Evolutionary conservation across 2,888 invertebrate genomes (phyloP).

Genomic region (Thereva unica): DNA sequence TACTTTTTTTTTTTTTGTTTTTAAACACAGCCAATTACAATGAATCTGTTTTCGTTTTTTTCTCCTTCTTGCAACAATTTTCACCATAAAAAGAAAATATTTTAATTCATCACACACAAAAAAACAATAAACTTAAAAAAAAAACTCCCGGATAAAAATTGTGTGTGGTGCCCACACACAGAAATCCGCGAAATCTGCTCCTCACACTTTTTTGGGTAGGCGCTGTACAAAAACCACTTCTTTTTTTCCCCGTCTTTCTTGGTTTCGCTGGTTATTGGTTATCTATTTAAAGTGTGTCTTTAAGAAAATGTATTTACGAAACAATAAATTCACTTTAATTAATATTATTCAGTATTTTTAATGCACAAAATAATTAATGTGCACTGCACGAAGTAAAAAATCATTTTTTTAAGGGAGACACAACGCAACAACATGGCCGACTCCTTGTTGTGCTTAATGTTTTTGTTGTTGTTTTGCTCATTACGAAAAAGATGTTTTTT

Average conservation of each 20-base stretch:
- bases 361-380: not conserved
- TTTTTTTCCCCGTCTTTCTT: too few relatives aligned
- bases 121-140: slow-evolving; percentile 2
- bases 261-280: too few relatives aligned
- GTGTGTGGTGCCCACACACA: not conserved
- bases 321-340: not conserved
- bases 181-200: not conserved
- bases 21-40: not conserved
- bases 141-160: not conserved
- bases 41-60: not conserved
- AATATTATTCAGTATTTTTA: not conserved
- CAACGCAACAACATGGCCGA: slow-evolving; percentile 33
- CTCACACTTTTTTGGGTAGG: not conserved
- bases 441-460: slow-evolving; percentile 26
- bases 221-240: too few relatives aligned
- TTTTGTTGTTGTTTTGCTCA: slow-evolving; percentile 12
- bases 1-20: not conserved
- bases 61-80: not conserved
- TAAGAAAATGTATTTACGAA: too few relatives aligned
- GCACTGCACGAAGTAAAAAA: not conserved
- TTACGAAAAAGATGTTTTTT: too few relatives aligned
- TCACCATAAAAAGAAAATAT: not conserved
- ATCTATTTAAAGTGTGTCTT: too few relatives aligned
- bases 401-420: slow-evolving; percentile 16
- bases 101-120: not conserved